Base-by-base conservation (phyloP, 1,140 invertebrate genomes). In the Drosophila nikananu region DNA sequence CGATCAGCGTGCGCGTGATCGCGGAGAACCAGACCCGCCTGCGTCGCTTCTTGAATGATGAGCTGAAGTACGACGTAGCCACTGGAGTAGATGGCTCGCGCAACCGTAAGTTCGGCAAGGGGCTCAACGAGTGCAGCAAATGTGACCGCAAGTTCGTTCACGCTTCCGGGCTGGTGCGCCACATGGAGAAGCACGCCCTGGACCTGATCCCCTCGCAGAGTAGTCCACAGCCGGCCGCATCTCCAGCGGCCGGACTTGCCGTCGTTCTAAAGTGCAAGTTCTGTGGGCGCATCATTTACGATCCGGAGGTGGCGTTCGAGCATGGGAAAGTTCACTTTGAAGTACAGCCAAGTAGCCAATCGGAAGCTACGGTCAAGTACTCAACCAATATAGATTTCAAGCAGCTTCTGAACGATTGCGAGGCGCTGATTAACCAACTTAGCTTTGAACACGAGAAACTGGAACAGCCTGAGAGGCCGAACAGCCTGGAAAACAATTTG, bases 71-170 rank as follows among this genome's bases (percentile, higher is more conserved):
- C 57, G 83, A 92, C 51, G 30, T 86, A n/a, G 67, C 60, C 35
- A 74, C 61, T 3, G 86, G 81, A 2, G 17, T 48, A 4, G 60
- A 81, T 7, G 75, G 41, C 15, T 66, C 66, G 15, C 59, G 62
- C 8, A 5, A 13, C 17, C 80, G 86, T 8, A 90, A 92, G 52
- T 2, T 62, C 0, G 9, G 9, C 9, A 84, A 91, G 51, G 80
- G 76, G 0, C 76, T 81, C 12, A 80, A 92, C 57, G 92, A 93
- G 57, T 93, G 92, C 35, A 83, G 51, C 32, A 75, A 92, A n/a
- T 93, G 92, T 44, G 92, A 93, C 13, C 86, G 92, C 7, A 92
- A 92, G 59, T 93, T 93, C 51, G 92, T 93, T 0, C 92, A 93
- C 61, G 77, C 86, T 30, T 92, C 92, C 0, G 92, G 92, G 15